These are phyloP conservation scores for Thymelicus acteon DNA, from an alignment of 2,888 invertebrate genomes.

Conservation along the genomic window DNA sequence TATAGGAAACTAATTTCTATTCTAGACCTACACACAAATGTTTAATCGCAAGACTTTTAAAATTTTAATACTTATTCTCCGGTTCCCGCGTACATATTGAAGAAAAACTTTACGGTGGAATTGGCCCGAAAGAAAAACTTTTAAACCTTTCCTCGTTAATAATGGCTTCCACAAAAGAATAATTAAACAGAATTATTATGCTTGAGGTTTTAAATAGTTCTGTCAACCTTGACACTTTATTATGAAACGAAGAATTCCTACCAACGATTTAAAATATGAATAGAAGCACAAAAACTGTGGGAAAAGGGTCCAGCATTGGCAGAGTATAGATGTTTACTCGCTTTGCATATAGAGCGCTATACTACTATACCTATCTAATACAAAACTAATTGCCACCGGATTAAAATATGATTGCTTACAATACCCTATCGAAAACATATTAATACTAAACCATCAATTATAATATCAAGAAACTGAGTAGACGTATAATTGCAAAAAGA, in stretches of 20 bases:
- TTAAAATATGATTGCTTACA: too few relatives aligned
- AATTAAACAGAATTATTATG: not conserved
- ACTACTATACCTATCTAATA: too few relatives aligned
- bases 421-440: too few relatives aligned
- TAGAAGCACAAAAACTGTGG: not conserved
- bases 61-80: not conserved
- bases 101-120: slow-evolving; percentile 4
- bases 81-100: not conserved
- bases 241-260: not conserved
- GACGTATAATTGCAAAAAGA: too few relatives aligned
- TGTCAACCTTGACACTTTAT: not conserved
- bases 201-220: not conserved
- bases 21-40: not conserved
- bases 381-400: too few relatives aligned
- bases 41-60: not conserved
- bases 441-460: too few relatives aligned
- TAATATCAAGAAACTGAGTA: too few relatives aligned
- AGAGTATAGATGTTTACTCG: too few relatives aligned
- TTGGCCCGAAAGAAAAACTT: slow-evolving; percentile 1
- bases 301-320: too few relatives aligned
- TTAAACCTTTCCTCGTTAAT: not conserved
- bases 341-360: too few relatives aligned
- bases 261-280: not conserved
- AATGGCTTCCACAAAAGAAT: slow-evolving; percentile 4
- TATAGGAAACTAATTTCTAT: not conserved